Conservation (phyloP, 2,113 vertebrate species). For the Heloderma charlesbogerti region DNA sequence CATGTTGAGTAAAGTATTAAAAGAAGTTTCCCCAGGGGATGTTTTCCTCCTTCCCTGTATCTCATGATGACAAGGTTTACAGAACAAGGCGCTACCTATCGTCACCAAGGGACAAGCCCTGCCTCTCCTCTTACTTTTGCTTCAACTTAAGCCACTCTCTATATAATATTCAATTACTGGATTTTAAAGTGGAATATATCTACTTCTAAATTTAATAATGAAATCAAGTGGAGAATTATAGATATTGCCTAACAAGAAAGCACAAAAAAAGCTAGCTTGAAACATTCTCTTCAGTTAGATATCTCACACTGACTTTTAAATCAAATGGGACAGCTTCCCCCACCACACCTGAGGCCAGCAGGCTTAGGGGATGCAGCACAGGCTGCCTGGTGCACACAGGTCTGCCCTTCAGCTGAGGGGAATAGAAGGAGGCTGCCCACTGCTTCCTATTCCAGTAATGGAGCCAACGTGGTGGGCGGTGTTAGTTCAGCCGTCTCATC, state of each 20-base stretch:
- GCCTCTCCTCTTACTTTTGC: slow-evolving; percentile 15
- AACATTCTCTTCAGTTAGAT: not conserved
- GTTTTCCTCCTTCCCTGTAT: slow-evolving; percentile 33
- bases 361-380: too few species aligned
- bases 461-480: not conserved
- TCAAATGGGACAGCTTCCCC: too few species aligned
- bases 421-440: too few species aligned
- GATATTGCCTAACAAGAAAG: not conserved
- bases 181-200: not conserved
- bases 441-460: not conserved
- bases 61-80: slow-evolving; percentile 56
- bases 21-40: slow-evolving; percentile 16
- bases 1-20: slow-evolving; percentile 53
- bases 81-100: not conserved
- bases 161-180: not conserved
- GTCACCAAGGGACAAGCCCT: not conserved
- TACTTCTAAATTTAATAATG: slow-evolving; percentile 8
- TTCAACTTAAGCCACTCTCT: not conserved
- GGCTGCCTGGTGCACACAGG: too few species aligned
- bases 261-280: not conserved
- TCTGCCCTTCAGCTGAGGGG: too few species aligned
- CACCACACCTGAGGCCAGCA: too few species aligned
- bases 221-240: not conserved
- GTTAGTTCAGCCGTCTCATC: not conserved
- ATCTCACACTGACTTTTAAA: not conserved